These are phyloP conservation scores for Zoanthus sansibaricus DNA, from an alignment of 92 coral and sea anemone species.

Conservation along the genomic window DNA sequence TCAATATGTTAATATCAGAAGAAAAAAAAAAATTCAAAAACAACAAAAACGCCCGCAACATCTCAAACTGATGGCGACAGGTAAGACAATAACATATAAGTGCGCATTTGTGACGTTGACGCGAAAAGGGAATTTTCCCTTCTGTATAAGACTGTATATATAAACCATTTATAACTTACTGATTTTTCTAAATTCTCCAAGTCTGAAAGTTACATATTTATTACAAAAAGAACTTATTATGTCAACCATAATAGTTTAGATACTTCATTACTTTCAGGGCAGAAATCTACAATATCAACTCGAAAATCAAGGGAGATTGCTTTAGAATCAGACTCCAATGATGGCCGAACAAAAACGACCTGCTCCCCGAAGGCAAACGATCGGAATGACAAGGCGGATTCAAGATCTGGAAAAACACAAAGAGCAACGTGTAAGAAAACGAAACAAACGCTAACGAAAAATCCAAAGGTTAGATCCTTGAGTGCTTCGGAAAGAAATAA, in stretches of 20 bases:
- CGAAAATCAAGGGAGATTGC: constrained; percentile 35
- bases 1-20: neutral
- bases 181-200: neutral
- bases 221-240: no score
- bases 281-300: constrained; percentile 3
- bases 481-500: constrained; percentile 1
- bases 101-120: neutral
- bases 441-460: neutral
- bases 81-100: no score
- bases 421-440: neutral
- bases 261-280: constrained; percentile 8
- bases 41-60: neutral
- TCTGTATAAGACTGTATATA: no score
- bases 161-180: neutral
- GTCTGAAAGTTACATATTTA: neutral
- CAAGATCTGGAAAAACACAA: neutral
- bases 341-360: neutral
- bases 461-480: neutral
- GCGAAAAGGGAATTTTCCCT: constrained; percentile 37
- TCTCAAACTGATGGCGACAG: neutral
- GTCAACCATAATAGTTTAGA: neutral
- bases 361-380: constrained; percentile 2
- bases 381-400: neutral
- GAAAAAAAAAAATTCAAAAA: neutral
- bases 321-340: constrained; percentile 18